phyloP scores from a whole-genome alignment of 2,113 vertebrate genomes.

The Hippocampus zosterae region DNA sequence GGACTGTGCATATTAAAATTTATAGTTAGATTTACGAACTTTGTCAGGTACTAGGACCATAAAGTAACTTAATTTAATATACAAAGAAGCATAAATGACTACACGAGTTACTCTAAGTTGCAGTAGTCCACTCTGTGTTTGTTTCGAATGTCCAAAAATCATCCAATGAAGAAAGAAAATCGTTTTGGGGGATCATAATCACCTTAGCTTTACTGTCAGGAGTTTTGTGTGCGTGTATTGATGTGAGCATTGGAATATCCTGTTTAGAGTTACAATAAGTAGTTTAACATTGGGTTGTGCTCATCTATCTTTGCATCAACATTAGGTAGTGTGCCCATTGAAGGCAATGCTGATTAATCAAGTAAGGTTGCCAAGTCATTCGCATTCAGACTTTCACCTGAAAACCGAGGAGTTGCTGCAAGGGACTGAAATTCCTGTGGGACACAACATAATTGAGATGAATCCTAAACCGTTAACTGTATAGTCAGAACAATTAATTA shows the following conservation, averaged over 20 bases:
- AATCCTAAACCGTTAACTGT: not conserved
- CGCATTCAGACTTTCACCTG: not conserved
- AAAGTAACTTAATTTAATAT: constrained; percentile 56
- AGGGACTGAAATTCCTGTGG: constrained; percentile 12
- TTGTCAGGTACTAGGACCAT: constrained; percentile 48
- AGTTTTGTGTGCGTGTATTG: too few relatives aligned
- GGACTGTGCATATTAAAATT: constrained; percentile 58
- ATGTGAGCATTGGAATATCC: not conserved
- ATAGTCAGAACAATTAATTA: too few relatives aligned
- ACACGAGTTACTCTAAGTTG: constrained; percentile 66
- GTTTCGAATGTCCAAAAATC: not conserved
- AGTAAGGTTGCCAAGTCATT: not conserved
- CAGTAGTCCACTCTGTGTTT: not conserved
- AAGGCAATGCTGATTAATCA: not conserved
- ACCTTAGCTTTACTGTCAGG: too few relatives aligned
- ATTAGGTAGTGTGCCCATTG: constrained; percentile 15
- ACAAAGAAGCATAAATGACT: constrained; percentile 29
- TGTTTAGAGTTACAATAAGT: not conserved
- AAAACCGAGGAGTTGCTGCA: not conserved
- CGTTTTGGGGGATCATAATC: constrained; percentile 1
- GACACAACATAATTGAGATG: constrained; percentile 15
- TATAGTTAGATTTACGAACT: constrained; percentile 67
- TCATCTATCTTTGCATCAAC: constrained; percentile 33
- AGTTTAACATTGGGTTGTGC: not conserved
- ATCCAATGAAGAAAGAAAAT: not conserved